These are phyloP conservation scores for Sebastes jordani DNA, from an alignment of 2,797 vertebrate species.

Conservation along the genomic window DNA sequence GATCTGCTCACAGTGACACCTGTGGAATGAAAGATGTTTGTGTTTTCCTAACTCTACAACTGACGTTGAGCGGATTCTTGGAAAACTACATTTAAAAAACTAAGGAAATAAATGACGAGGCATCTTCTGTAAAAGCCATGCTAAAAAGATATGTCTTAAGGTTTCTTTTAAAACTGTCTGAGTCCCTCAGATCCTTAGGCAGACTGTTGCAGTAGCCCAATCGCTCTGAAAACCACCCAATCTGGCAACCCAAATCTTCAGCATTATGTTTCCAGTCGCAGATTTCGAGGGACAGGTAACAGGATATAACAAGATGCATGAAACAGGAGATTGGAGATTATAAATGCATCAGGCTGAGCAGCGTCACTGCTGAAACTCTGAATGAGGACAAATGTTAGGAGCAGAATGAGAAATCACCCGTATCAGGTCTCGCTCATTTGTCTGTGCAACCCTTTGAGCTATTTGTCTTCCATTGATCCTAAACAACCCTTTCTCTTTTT, in stretches of 20 bases:
- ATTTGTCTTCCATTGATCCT: constrained; percentile 40
- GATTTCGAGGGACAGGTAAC: constrained; percentile 15
- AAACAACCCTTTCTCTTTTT: constrained; percentile 7
- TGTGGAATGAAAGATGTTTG: too few species aligned
- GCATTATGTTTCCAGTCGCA: constrained; percentile 4
- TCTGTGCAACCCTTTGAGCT: constrained; percentile 20
- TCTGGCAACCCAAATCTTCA: neutral
- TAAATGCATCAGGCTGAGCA: constrained; percentile 32
- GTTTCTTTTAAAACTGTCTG: too few species aligned
- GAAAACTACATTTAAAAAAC: too few species aligned
- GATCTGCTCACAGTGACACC: too few species aligned
- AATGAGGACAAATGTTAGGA: constrained; percentile 38
- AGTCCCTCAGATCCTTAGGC: too few species aligned
- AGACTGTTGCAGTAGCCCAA: too few species aligned
- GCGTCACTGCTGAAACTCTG: constrained; percentile 6
- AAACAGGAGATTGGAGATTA: constrained; percentile 30
- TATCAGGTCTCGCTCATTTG: constrained; percentile 33
- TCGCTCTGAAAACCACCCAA: neutral
- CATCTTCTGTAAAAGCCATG: too few species aligned
- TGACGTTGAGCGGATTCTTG: too few species aligned
- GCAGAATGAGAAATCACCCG: constrained; percentile 43
- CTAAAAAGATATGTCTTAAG: too few species aligned
- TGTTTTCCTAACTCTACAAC: too few species aligned
- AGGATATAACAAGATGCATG: constrained; percentile 24
- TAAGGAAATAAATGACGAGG: too few species aligned